Evolutionary conservation across 1,140 invertebrate genomes (phyloP).

Genomic region (Centruroides vittatus): DNA sequence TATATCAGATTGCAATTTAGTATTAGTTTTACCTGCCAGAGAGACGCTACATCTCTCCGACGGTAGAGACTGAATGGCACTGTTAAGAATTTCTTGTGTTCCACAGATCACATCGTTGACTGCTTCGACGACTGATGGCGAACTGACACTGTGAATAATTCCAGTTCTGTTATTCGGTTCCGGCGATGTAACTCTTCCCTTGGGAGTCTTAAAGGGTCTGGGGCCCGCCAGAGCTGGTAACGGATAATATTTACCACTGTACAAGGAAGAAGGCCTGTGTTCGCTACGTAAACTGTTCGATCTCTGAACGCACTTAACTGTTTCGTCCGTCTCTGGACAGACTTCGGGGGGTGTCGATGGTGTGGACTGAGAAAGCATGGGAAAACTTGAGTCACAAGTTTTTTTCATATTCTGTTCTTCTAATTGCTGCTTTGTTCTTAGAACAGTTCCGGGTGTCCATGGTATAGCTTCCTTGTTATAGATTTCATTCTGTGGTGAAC

Average conservation of each 20-base stretch:
- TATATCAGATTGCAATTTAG: constrained; percentile 16
- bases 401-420: constrained; percentile 39
- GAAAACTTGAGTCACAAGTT: constrained; percentile 17
- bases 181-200: constrained; percentile 4
- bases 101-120: constrained; percentile 15
- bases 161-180: constrained; percentile 5
- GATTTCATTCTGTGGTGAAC: background rate
- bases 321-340: background rate
- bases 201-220: constrained; percentile 5
- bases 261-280: constrained; percentile 14
- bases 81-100: constrained; percentile 14
- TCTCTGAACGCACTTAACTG: constrained; percentile 11
- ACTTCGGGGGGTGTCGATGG: constrained; percentile 3
- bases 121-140: constrained; percentile 14
- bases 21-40: constrained; percentile 8
- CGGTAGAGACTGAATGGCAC: constrained; percentile 13
- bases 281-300: constrained; percentile 23
- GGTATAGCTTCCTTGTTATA: constrained; percentile 47
- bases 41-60: background rate
- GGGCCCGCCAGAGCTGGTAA: constrained; percentile 8
- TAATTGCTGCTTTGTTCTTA: constrained; percentile 53
- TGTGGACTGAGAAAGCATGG: background rate
- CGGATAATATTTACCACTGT: constrained; percentile 7
- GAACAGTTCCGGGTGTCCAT: constrained; percentile 35
- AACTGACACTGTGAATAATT: constrained; percentile 15